Conservation (phyloP, 2,797 vertebrate species). For the Gambelia wislizenii region DNA sequence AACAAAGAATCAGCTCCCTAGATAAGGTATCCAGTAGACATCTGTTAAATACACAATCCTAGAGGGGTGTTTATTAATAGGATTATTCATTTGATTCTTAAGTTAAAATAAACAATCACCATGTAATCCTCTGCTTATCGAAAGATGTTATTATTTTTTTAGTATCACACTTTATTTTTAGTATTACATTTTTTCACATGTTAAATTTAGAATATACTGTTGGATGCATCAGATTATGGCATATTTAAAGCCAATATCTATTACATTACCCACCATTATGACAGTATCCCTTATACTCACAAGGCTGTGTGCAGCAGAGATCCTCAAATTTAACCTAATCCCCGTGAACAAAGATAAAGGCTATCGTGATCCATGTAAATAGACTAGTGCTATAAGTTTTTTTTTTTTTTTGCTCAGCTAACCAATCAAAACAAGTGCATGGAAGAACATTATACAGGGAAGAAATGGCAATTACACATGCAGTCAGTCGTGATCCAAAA, state of each 20-base stretch:
- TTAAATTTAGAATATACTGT: neutral
- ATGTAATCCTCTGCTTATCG: constrained; percentile 28
- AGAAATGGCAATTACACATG: neutral
- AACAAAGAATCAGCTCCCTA: constrained; percentile 69
- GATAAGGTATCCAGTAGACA: constrained; percentile 41
- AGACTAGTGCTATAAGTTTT: neutral
- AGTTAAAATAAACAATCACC: constrained; percentile 11
- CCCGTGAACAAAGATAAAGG: neutral
- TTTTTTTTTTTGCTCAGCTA: neutral
- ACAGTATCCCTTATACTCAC: neutral
- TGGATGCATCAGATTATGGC: neutral
- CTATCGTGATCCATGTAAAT: neutral
- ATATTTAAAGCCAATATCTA: neutral
- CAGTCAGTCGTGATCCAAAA: neutral
- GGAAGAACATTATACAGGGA: neutral
- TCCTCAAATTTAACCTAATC: neutral
- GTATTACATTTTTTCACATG: too few species aligned
- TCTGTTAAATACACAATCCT: constrained; percentile 60
- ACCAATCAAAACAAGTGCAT: neutral
- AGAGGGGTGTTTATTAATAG: constrained; percentile 57
- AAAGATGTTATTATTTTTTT: neutral
- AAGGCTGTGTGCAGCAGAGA: neutral
- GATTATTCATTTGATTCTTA: constrained; percentile 36
- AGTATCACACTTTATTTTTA: too few species aligned
- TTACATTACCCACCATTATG: neutral